Evolutionary conservation across 1,140 invertebrate genomes (phyloP).

Genomic region (Caenorhabditis latens): DNA sequence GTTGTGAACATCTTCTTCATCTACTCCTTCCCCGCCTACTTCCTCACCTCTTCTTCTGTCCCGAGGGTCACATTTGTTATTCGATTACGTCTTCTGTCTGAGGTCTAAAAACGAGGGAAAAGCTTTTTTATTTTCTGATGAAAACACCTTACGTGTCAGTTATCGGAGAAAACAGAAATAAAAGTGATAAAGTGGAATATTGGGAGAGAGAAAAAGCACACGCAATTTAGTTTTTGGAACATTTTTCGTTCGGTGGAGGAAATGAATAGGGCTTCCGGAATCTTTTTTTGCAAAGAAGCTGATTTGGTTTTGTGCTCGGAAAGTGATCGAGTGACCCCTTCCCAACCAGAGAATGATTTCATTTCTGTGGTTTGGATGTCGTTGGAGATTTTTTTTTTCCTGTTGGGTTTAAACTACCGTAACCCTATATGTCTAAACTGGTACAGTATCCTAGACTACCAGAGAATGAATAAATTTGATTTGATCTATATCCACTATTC

Average conservation of each 20-base stretch:
- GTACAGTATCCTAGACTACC: too few relatives aligned
- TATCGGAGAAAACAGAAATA: background rate
- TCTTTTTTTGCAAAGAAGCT: too few relatives aligned
- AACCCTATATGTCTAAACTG: too few relatives aligned
- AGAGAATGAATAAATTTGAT: too few relatives aligned
- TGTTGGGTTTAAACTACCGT: too few relatives aligned
- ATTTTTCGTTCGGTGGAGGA: background rate
- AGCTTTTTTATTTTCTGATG: background rate
- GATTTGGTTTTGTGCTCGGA: slow-evolving; percentile 5
- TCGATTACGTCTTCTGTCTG: slow-evolving; percentile 36
- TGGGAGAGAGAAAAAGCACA: background rate
- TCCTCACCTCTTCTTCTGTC: background rate
- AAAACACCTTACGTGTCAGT: background rate
- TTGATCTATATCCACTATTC: too few relatives aligned
- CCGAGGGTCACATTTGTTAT: slow-evolving; percentile 38
- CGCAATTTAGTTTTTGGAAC: slow-evolving; percentile 5
- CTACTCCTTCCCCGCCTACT: background rate
- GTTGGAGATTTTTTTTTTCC: background rate
- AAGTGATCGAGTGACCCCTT: background rate
- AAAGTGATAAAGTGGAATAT: slow-evolving; percentile 16
- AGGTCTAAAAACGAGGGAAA: background rate
- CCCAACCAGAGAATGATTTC: background rate
- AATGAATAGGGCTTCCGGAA: slow-evolving; percentile 41
- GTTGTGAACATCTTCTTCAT: slow-evolving; percentile 28
- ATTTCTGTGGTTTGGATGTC: background rate